Evolutionary conservation across 2,888 invertebrate genomes (phyloP), one percentile per base, ranked within the genome.

Genomic region (Eupeodes luniger): DNA sequence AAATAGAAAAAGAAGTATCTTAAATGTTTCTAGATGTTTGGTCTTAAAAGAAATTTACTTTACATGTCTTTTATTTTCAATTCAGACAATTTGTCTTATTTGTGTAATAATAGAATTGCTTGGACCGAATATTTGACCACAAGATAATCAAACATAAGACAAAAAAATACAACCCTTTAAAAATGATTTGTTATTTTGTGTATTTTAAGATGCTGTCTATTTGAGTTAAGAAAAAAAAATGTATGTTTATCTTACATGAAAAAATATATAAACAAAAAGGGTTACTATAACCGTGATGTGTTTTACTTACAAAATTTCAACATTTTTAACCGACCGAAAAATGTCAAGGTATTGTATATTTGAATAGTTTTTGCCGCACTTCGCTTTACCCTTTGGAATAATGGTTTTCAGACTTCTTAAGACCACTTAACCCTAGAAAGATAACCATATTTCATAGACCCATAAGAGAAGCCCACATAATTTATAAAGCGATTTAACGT

Each of bases 201-300:
- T 83, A 70, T 14, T 19, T 51, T 47, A 12, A 64, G 64, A 79
- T 40, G 14, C 61, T 44, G 9, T 59, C 59, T 79, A 84, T 81
- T 84, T 74, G 87, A 81, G 77, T 76, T 16, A 53, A 72, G 53
- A 27, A 19, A 57, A 51, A 51, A 81, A 77, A 79, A 80, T 70
- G n/a, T 87, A 77, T 83, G 80, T 77, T 84, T 77, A 81, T 81
- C 40, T 81, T 69, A 72, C 77, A 80, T 44, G 80, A 72, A 83
- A 19, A 82, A 66, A 82, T 70, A 85, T 78, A 81, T 62, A 81
- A 75, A 75, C 53, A 51, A 87, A 57, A 87, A 87, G 83, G 87
- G 87, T 87, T 77, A 80, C 16, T 16, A 86, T 70, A 84, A 87
- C 66, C 47, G 61, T 59, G 49, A 44, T 66, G 44, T 74, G 72